Evolutionary conservation across 2,888 invertebrate species (phyloP), one percentile per base, ranked within the genome.

Genomic region (Tortricodes alternella): DNA sequence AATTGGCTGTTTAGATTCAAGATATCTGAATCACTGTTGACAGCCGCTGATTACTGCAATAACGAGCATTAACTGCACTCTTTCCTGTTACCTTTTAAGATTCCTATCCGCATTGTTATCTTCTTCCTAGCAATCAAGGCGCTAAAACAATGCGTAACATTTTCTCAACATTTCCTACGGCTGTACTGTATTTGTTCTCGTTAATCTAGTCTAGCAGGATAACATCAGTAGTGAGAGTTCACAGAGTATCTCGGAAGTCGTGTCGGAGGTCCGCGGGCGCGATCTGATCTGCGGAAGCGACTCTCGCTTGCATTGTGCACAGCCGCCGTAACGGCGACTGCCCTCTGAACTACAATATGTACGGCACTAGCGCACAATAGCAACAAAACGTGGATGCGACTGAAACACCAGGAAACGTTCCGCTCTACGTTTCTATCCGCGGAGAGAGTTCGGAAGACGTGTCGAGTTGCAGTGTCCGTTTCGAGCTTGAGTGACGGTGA

Each of bases 231-330:
- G 68, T 65, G 71, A 74, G 68, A 74, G 66, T 63, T 66, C 56
- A 62, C 61, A 13, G 56, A 49, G 73, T 65, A 73, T 64, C 71
- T 75, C 77, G 80, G 81, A 83, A 85, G 78, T 79, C 62, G 64
- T 65, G 65, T 71, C 69, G 70, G 74, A 68, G 74, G 75, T 76
- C 78, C 71, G 72, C 74, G 58, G 63, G 71, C 66, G 59, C 66
- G 85, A 86, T 87, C 68, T 63, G 58, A 86, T 87, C 85, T 74
- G 65, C 81, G 85, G 85, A 84, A 85, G 79, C 71, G 67, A 82
- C 85, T 89, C 84, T 88, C 87, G 80, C 80, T 80, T 74, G 81
- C 67, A 87, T 88, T 88, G 87, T 89, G 73, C 72, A 69, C 70
- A 68, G 73, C 61, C 69, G 78, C 75, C 78, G 80, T 77, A 74